Evolutionary conservation across 1,140 invertebrate species (phyloP), one percentile per base, ranked within the genome.

Genomic region (Heliconius himera): DNA sequence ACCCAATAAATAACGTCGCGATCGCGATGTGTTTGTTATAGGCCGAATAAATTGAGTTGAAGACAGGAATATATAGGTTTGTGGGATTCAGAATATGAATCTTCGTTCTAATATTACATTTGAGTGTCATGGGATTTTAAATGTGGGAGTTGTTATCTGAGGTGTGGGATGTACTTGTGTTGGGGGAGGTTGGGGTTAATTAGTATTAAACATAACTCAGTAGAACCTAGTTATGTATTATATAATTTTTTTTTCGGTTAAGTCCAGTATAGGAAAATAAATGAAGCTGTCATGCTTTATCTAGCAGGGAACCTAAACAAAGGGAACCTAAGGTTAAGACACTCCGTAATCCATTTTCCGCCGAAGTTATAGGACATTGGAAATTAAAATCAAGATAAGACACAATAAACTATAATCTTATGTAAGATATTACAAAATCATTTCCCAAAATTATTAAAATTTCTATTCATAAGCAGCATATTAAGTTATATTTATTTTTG

Each of bases 1-100:
- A 89, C 88, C 86, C 86, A 88, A 89, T 89, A 89, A 88, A 89
- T 89, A 88, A 88, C 84, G 75, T 73, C 74, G 46, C 76, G 70
- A 75, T 78, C 78, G 60, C 80, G 83, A 82, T 79, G 80, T 80
- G 80, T 83, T 78, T 78, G 82, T 82, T 81, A 84, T 83, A 81
- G 83, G 80, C 77, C 49, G 76, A 78, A 82, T 82, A 77, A 82
- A 76, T 72, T 77, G 75, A 71, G 71, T 76, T 76, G 49, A 74
- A 80, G 76, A 80, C 73, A 76, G 60, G 56, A 56, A 76, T 66
- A 78, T 72, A 72, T 72, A 72, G 60, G 60, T 66, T 66, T 66
- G 60, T 66, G 60, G 60, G 60, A 66, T 66, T 29, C 26, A 66
- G 60, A 29, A 66, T 66, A 66, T 66, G 60, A 66, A 66, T 66